Evolutionary conservation across 2,888 invertebrate species (phyloP).

Genomic region (Rhagonycha fulva): DNA sequence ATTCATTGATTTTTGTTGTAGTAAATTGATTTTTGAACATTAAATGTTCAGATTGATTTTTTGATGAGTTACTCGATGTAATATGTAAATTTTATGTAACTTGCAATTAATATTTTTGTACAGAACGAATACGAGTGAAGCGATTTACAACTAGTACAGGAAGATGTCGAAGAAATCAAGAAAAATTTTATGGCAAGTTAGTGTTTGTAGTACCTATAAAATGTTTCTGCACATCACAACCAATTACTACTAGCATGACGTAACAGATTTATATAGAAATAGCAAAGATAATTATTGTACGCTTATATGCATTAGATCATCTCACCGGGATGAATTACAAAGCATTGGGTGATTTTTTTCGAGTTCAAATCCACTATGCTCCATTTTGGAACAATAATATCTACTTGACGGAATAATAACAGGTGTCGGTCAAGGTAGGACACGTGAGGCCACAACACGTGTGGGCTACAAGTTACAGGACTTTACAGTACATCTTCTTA

Average conservation of each 20-base stretch:
- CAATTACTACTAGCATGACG: constrained; percentile 13
- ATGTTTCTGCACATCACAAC: background rate
- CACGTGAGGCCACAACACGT: constrained; percentile 46
- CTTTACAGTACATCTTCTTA: constrained; percentile 18
- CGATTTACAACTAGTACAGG: background rate
- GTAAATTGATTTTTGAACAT: background rate
- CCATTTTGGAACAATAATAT: constrained; percentile 13
- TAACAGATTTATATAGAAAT: constrained; percentile 9
- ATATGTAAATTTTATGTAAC: background rate
- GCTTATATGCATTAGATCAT: constrained; percentile 37
- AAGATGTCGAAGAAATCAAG: background rate
- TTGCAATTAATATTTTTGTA: background rate
- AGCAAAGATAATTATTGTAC: constrained; percentile 29
- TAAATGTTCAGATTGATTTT: background rate
- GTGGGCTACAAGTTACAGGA: constrained; percentile 39
- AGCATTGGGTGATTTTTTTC: constrained; percentile 25
- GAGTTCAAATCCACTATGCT: constrained; percentile 25
- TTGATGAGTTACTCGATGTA: background rate
- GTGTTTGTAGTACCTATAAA: background rate
- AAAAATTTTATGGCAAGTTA: background rate
- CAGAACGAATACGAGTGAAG: background rate
- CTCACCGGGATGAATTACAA: constrained; percentile 34
- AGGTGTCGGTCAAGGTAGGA: constrained; percentile 49
- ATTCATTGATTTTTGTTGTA: background rate
- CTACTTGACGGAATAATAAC: constrained; percentile 40